These are phyloP conservation scores for Tiliacea aurago DNA, from an alignment of 2,888 invertebrate genomes.

Conservation along the genomic window DNA sequence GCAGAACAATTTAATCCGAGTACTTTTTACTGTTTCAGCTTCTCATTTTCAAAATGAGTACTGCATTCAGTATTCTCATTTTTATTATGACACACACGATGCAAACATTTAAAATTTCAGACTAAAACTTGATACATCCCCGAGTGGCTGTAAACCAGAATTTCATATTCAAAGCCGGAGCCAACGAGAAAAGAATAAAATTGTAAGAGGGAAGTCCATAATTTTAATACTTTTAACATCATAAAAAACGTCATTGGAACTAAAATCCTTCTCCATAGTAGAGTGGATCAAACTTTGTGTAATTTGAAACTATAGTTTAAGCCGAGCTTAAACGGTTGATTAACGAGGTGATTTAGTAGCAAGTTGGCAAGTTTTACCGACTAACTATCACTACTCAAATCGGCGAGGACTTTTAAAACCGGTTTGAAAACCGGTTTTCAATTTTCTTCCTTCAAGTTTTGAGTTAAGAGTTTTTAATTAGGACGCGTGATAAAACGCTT, in stretches of 20 bases:
- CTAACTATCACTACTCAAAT: conserved; percentile 67
- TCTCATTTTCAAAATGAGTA: conserved; percentile 43
- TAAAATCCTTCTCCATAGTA: conserved; percentile 59
- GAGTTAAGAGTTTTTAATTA: conserved; percentile 60
- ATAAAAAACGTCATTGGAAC: conserved; percentile 62
- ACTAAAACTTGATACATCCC: conserved; percentile 52
- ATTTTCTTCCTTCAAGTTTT: conserved; percentile 54
- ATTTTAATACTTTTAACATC: conserved; percentile 58
- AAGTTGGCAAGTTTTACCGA: conserved; percentile 71
- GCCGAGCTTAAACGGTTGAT: conserved; percentile 81
- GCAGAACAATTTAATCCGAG: conserved; percentile 9
- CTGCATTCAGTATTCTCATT: conserved; percentile 42
- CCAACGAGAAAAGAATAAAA: conserved; percentile 55
- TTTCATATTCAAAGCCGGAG: conserved; percentile 51
- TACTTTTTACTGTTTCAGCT: conserved; percentile 21
- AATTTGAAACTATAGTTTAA: conserved; percentile 80
- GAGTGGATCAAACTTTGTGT: conserved; percentile 75
- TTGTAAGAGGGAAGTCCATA: conserved; percentile 44
- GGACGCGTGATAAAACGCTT: conserved; percentile 45
- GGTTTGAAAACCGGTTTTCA: conserved; percentile 52
- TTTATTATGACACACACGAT: conserved; percentile 55
- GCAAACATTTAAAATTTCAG: conserved; percentile 59
- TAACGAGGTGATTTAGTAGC: conserved; percentile 77
- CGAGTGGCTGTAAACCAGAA: conserved; percentile 63
- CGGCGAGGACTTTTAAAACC: conserved; percentile 54